Evolutionary conservation across 2,888 invertebrate genomes (phyloP), one percentile per base, ranked within the genome.

Genomic region (Ennomos quercinarius): DNA sequence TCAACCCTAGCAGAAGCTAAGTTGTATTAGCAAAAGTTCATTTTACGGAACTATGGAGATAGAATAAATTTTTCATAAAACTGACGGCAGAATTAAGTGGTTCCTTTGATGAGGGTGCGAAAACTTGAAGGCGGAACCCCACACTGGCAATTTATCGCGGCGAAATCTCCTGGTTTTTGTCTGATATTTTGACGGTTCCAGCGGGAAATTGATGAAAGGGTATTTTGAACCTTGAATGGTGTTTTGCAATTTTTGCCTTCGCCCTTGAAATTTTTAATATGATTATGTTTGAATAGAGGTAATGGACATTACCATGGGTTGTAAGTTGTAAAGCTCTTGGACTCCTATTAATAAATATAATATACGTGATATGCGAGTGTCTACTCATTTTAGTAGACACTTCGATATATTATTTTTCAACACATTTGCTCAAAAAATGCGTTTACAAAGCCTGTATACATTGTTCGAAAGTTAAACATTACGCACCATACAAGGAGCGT

Each of bases 31-130:
- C 57, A 62, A 71, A 27, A 71, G 70, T 68, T 68, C 61, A 66
- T 66, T 67, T 61, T 51, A 67, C 54, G 67, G 56, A 65, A 68
- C 64, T 61, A 66, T 61, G 63, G 59, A 61, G 60, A 62, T 54
- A 51, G 61, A 72, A 70, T 75, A 71, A 70, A 70, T 74, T 76
- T 78, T 78, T 77, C 74, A 77, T 72, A 76, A 73, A 77, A 76
- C 70, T 74, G 74, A 73, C 72, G 72, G 65, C 64, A 57, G 65
- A 73, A 73, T 74, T 74, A 76, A 76, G 73, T 68, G 71, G 70
- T 71, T 66, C 69, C 61, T 70, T 66, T 71, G 66, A 68, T 63
- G 60, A 66, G 67, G 64, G 67, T 66, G 57, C 49, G 45, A 53
- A 50, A 60, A 56, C 38, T 61, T 51, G 47, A 49, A 27, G 41